phyloP scores from a whole-genome alignment of 2,113 vertebrate species.

The Brevimyrus niger region DNA sequence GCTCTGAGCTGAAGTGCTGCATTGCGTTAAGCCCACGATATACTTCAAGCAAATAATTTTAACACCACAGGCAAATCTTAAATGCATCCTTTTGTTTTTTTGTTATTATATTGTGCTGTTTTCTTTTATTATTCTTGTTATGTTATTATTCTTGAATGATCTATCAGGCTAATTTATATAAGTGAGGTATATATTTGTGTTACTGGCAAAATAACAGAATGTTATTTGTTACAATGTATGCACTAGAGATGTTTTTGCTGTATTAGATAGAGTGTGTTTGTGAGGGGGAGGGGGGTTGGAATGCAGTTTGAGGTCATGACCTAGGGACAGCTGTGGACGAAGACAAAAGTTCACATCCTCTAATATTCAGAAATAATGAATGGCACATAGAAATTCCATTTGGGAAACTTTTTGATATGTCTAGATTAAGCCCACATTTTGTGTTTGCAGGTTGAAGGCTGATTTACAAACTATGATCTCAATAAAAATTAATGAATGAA shows the following conservation, averaged over 20 bases:
- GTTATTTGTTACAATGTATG: neutral
- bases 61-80: neutral
- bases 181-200: neutral
- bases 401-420: neutral
- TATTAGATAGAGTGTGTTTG: neutral
- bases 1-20: constrained; percentile 41
- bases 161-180: neutral
- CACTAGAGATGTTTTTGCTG: neutral
- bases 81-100: neutral
- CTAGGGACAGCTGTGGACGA: constrained; percentile 52
- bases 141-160: neutral
- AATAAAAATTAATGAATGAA: neutral
- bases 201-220: neutral
- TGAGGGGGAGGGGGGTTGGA: constrained; percentile 22
- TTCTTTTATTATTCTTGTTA: neutral
- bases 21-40: neutral
- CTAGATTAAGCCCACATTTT: neutral
- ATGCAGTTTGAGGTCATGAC: constrained; percentile 49
- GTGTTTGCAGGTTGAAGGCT: neutral
- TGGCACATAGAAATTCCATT: neutral
- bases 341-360: constrained; percentile 30
- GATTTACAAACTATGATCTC: neutral
- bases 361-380: constrained; percentile 22
- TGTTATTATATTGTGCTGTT: neutral
- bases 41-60: neutral